Conservation (phyloP, 2,888 invertebrate species). For the Invenusta paracnida region DNA sequence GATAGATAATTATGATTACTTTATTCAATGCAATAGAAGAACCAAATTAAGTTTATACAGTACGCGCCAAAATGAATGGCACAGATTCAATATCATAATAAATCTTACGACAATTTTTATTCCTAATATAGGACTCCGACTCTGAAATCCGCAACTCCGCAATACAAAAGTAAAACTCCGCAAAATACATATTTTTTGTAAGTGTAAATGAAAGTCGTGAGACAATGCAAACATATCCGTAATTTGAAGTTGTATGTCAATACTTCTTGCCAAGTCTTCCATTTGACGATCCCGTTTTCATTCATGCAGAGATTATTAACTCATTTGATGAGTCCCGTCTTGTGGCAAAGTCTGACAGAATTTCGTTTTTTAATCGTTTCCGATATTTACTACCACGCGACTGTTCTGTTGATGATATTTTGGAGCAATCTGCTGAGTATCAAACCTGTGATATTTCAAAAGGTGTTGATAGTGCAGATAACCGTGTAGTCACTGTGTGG, state of each 20-base stretch:
- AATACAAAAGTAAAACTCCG: no score
- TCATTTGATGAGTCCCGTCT: neutral
- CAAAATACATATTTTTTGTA: no score
- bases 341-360: neutral
- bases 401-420: neutral
- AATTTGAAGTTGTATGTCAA: neutral
- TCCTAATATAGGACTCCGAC: no score
- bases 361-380: neutral
- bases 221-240: no score
- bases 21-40: no score
- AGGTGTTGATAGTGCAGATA: neutral
- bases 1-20: no score
- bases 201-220: no score
- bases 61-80: no score
- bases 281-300: neutral
- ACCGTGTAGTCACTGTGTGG: neutral
- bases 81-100: no score
- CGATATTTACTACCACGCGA: neutral
- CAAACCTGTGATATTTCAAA: neutral
- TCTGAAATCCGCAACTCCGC: no score
- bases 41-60: no score
- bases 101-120: no score
- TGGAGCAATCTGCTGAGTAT: neutral
- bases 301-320: neutral
- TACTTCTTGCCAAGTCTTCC: neutral